Base-by-base conservation (phyloP, 2,797 vertebrate species). In the Microctenopoma stevenorrisi region DNA sequence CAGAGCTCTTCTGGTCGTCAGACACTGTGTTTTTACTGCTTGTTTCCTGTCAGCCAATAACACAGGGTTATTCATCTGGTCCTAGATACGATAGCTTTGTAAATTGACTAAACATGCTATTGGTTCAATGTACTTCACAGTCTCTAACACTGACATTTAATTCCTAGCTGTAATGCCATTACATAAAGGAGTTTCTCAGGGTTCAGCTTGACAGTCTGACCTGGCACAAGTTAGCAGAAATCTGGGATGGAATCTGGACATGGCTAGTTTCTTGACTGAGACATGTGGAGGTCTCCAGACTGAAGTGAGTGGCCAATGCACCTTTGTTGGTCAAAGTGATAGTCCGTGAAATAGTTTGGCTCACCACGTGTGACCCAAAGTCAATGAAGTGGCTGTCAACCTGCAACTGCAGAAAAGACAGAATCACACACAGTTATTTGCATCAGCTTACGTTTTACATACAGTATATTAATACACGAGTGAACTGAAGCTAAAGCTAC, bases 241-340 rank as follows among this genome's bases (percentile, higher is more conserved):
- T 7, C 16, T 44, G 30, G 64, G 60, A 37, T 49, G 73, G 69
- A 75, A 79, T 44, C 46, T 59, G 78, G 65, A 72, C 75, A 2
- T 46, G 59, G 60, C 77, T 38, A 1, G 30, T 77, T 67, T 74
- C 88, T 82, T 85, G 70, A 7, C 44, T 74, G 64, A 55, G 69
- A 72, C 67, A 79, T 0, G 83, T 60, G 26, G 91, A 86, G 0
- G 57, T 78, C 54, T 90, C 88, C 78, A 98, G 74, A 74, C 14
- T 83, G 90, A 97, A 98, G 40, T 1, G 43, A 0, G 95, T 94
- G 85, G 94, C 95, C 88, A 96, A 66, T 51, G 96, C 96, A 16
- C 98, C 98, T 5, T 68, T 78, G 86, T 98, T 99, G 82, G 91
- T 96, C 93, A 99, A 86, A 30, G 84, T 96, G 93, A 98, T 83